Base-by-base conservation (phyloP, 2,888 invertebrate genomes). In the Matsumyia berberina region DNA sequence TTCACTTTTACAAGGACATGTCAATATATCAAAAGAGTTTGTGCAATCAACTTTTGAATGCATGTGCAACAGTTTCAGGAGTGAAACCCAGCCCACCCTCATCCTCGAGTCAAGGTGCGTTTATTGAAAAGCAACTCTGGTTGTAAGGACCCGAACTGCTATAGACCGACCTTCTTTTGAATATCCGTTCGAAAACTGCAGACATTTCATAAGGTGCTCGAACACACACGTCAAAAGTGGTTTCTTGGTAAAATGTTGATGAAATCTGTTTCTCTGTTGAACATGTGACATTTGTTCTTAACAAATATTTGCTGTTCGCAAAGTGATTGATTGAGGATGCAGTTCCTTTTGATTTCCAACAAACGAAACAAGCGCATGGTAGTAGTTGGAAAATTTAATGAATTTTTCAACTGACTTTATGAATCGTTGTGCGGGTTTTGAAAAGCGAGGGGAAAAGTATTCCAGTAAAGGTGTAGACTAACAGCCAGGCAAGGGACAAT, bases 281-380 rank as follows among this genome's bases (percentile, higher is more conserved):
- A 37, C 24, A 15, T 53, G 19, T 62, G 42, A 62, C 49, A 60
- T 72, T 62, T 12, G 60, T 60, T 31, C 51, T 53, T n/a, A 9
- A 51, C 33, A 73, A 53, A 62, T 73, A 62, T 62, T 72, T 73
- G 60, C 42, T 39, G 62, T 62, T 9, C 33, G 4, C 24, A 73
- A 73, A 73, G 53, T 60, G 39, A 73, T 73, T 73, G 72, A 73
- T 73, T 73, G 62, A 73, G 60, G 72, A 62, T 64, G 55, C 70
- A 58, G 58, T 60, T 58, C 17, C 55, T 74, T 64, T 55, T 64
- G 70, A 58, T 70, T 58, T 58, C 58, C 29, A 24, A 58, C 24
- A 58, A 58, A 46, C 57, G 44, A 57, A 58, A 37, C 24, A 58
- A 17, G 33, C 44, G 9, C 1, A 24, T 24, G 19, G 44, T 57